A percentile compares a stretch with the other conserved stretches of the same genome.
Evolutionary conservation across 2,113 vertebrate genomes (phyloP).

Genomic region (Tinamus guttatus): DNA sequence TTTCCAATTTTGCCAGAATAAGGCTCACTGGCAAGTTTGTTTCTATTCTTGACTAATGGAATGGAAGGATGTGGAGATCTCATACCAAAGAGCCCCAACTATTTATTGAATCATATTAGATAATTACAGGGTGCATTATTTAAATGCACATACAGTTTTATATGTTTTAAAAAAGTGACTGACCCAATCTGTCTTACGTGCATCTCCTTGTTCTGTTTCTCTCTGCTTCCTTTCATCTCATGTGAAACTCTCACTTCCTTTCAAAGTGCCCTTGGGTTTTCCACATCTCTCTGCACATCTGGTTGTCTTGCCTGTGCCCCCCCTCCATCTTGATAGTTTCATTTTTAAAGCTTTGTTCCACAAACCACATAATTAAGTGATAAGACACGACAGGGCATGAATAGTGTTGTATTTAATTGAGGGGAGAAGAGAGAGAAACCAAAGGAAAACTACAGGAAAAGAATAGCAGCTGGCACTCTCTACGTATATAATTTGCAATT

Average conservation of each 20-base stretch:
- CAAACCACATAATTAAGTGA: constrained; percentile 63
- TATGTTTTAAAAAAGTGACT: not conserved
- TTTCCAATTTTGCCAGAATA: not conserved
- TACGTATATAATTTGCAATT: constrained; percentile 46
- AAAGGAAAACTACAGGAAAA: constrained; percentile 16
- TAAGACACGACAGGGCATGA: constrained; percentile 61
- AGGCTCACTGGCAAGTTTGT: not conserved
- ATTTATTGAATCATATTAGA: not conserved
- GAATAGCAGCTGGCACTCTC: constrained; percentile 56
- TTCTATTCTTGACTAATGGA: not conserved
- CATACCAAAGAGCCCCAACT: not conserved
- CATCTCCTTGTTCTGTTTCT: not conserved
- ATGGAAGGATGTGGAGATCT: not conserved
- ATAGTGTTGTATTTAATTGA: constrained; percentile 52
- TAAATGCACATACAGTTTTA: not conserved
- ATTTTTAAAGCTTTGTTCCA: constrained; percentile 57
- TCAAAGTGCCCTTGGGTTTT: constrained; percentile 39
- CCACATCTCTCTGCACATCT: constrained; percentile 28
- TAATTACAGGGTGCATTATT: not conserved
- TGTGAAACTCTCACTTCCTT: not conserved
- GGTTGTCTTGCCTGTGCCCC: constrained; percentile 16
- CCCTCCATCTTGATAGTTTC: constrained; percentile 27
- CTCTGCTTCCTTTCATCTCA: not conserved
- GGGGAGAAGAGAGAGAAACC: not conserved
- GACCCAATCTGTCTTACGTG: rapidly evolving